phyloP scores from a whole-genome alignment of 2,113 vertebrate genomes.

The Ovibos moschatus region DNA sequence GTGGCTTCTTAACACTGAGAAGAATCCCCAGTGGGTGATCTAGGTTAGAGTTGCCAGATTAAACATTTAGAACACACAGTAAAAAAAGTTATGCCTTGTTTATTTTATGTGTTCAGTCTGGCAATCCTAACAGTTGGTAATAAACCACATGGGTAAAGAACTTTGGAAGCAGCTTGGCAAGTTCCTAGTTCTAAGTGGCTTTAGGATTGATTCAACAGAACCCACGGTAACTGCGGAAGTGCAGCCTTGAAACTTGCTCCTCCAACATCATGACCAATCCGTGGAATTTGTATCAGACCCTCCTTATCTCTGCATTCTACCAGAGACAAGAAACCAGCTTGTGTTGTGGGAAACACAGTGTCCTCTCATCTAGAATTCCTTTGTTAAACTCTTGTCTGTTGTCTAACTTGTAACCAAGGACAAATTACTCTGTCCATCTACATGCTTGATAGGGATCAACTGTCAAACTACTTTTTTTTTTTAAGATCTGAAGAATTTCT shows the following conservation, averaged over 20 bases:
- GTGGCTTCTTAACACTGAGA: not conserved
- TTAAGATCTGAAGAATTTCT: not conserved
- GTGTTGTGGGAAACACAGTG: not conserved
- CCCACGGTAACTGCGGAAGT: not conserved
- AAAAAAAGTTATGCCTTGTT: not conserved
- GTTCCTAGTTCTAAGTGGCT: not conserved
- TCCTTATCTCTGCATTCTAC: not conserved
- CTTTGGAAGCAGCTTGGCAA: not conserved
- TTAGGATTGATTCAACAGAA: not conserved
- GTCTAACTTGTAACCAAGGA: not conserved
- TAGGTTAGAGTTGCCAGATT: not conserved
- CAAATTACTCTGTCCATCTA: not conserved
- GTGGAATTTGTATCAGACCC: not conserved
- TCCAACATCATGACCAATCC: not conserved
- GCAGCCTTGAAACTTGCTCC: not conserved
- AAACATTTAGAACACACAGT: not conserved
- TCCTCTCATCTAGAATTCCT: not conserved
- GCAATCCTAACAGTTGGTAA: not conserved
- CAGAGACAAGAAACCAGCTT: not conserved
- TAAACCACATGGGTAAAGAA: not conserved
- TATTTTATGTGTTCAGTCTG: not conserved
- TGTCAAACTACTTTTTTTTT: not conserved
- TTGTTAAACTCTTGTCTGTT: not conserved
- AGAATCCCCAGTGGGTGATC: not conserved
- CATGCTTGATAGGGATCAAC: not conserved